Evolutionary conservation across 2,113 vertebrate species (phyloP), one percentile per base, ranked within the genome.

Genomic region (Xyrauchen texanus): DNA sequence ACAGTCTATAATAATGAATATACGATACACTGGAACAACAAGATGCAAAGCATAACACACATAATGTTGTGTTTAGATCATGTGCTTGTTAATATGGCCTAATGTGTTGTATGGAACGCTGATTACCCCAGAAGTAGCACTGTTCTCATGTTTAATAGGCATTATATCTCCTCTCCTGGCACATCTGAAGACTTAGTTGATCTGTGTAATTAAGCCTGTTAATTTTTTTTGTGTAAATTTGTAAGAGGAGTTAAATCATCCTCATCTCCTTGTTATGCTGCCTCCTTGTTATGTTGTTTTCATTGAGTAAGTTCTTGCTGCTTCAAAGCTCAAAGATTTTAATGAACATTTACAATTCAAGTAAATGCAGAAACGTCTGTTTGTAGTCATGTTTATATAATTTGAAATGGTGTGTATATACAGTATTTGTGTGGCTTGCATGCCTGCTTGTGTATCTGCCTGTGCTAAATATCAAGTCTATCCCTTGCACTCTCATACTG

Each of bases 151-250:
- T 85, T 87, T 90, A 91, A 91, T 91, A 86, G 91, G 88, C 76
- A 86, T 87, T 84, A 79, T 64, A 70, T 78, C 68, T 70, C 44
- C 15, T 83, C 86, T 83, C 71, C 81, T 69, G 45, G 49, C 77
- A 80, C 87, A 85, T 86, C 84, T 84, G 85, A 88, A 88, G 86
- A 90, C 87, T 87, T 81, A 87, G 90, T 90, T 91, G 89, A 92
- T 91, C 88, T 85, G 89, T 84, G 81, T 90, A 92, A 92, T 91
- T 90, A 91, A 90, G 85, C 87, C 85, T 80, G 86, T 89, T 92
- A 86, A 82, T 90, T 88, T 90, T 65, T 72, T 88, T 89, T 85
- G 46, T 61, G 89, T 90, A 89, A 88, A 91, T 89, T 89, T 88
- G 88, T 91, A 91, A 87, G 87, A 86, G 87, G 83, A 88, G 85